These are phyloP conservation scores for Clepsis dumicolana DNA, from an alignment of 2,888 invertebrate species.

Conservation along the genomic window DNA sequence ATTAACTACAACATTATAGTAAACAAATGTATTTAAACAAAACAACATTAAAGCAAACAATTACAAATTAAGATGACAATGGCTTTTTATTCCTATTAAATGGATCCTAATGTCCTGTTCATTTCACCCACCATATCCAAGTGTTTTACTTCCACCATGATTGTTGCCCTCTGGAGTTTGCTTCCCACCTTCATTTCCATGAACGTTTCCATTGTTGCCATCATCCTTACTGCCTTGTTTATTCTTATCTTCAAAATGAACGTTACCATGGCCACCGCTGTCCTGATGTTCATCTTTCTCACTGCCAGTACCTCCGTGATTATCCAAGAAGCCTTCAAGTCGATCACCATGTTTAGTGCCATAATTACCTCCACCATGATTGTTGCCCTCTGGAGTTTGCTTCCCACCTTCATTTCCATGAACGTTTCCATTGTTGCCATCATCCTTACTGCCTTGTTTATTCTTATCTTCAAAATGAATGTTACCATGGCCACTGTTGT, in stretches of 20 bases:
- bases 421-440: too few species aligned
- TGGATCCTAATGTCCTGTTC: background rate
- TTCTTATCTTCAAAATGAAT: background rate
- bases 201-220: background rate
- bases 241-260: background rate
- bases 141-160: background rate
- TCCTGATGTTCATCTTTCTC: background rate
- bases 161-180: background rate
- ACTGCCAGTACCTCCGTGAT: background rate
- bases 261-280: background rate
- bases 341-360: too few species aligned
- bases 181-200: background rate
- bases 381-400: too few species aligned
- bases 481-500: background rate
- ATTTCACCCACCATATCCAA: background rate
- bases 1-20: background rate
- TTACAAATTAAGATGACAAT: background rate
- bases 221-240: too few species aligned
- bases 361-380: too few species aligned
- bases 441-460: too few species aligned
- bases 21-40: background rate
- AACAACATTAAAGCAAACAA: background rate
- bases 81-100: background rate
- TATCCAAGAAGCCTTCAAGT: too few species aligned
- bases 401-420: too few species aligned